A percentile compares a stretch with the other conserved stretches of the same genome.
phyloP scores from a whole-genome alignment of 2,113 vertebrate species.

The Otis tarda region DNA sequence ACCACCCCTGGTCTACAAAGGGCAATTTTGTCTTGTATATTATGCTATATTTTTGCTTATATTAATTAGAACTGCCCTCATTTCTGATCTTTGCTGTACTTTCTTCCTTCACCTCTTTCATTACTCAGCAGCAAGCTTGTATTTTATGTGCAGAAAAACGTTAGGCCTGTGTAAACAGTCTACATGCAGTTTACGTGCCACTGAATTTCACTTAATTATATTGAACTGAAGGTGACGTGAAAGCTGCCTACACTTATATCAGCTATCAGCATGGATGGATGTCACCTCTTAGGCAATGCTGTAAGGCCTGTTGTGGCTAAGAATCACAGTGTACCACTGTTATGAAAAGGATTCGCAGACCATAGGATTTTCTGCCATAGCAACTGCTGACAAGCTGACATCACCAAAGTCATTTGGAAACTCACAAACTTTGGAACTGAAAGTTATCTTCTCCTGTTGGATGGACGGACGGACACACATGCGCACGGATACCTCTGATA shows the following conservation, averaged over 20 bases:
- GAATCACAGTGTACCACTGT: background rate
- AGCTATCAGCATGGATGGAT: background rate
- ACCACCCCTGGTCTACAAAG: background rate
- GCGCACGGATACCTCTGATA: background rate
- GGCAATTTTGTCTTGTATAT: background rate
- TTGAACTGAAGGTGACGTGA: background rate
- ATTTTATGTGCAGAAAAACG: background rate
- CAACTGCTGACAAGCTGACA: background rate
- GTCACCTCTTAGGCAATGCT: background rate
- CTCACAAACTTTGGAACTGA: background rate
- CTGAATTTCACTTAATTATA: background rate
- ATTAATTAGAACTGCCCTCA: slow-evolving; percentile 3
- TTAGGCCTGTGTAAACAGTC: background rate
- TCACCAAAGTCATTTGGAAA: background rate
- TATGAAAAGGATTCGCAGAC: background rate
- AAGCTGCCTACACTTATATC: background rate
- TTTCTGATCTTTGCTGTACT: slow-evolving; percentile 21
- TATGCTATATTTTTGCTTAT: background rate
- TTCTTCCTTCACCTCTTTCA: background rate
- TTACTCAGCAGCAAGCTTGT: background rate
- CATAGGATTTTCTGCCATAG: background rate
- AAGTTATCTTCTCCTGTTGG: background rate
- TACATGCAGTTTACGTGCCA: background rate
- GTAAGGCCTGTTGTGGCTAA: background rate
- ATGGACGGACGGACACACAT: background rate